A percentile compares a stretch with the other conserved stretches of the same genome.
Conservation (phyloP, 2,797 vertebrate species). For the Tangara arthus region DNA sequence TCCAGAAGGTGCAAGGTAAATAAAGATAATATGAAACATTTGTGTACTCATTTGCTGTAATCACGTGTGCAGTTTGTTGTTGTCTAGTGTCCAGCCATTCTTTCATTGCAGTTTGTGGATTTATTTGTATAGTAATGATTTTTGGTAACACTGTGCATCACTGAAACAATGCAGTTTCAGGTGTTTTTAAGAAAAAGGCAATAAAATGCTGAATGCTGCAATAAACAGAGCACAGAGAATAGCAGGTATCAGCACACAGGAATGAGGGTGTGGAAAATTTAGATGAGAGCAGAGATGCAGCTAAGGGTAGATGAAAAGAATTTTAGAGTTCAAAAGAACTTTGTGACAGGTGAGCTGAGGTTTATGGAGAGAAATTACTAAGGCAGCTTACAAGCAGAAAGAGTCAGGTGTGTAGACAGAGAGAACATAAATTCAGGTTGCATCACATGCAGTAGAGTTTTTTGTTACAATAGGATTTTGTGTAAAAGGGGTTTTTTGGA, state of each 20-base stretch:
- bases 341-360: not conserved
- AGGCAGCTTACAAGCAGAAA: not conserved
- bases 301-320: not conserved
- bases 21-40: not conserved
- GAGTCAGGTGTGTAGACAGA: not conserved
- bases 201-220: not conserved
- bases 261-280: not conserved
- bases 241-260: not conserved
- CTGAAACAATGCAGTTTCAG: not conserved
- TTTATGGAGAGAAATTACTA: not conserved
- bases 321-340: not conserved
- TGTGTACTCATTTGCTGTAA: not conserved
- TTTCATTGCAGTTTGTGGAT: not conserved
- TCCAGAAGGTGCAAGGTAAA: slow-evolving; percentile 89
- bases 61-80: not conserved
- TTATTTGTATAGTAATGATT: not conserved
- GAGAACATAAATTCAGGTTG: not conserved
- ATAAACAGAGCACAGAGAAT: not conserved
- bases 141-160: not conserved
- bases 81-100: not conserved
- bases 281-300: not conserved
- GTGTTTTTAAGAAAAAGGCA: not conserved
- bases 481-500: not conserved
- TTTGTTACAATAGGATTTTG: not conserved
- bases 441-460: not conserved